Base-by-base conservation (phyloP, 2,797 vertebrate species). In the Uromys caudimaculatus region DNA sequence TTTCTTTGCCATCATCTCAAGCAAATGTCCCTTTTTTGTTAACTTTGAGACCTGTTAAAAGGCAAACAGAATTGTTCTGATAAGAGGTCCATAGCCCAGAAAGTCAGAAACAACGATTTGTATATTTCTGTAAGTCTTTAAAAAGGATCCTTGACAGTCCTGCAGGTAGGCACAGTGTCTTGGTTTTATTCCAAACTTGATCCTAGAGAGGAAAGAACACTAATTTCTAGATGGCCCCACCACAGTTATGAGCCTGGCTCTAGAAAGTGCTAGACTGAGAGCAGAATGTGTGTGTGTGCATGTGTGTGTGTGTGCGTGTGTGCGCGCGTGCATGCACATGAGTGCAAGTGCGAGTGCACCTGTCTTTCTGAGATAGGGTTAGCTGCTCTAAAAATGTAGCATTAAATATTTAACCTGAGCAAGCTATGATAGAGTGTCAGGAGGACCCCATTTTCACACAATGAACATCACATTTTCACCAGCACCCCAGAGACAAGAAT, bases 401-500 rank as follows among this genome's bases (percentile, higher is more conserved):
- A 85, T 83, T 94, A 94, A 76, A 83, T 95, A 88, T 73, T 90
- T 90, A 90, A 89, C 96, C 17, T 54, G 75, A 58, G n/a, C 14
- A 52, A 86, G 52, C 79, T 58, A 77, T 27, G 13, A 56, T 4
- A 92, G 67, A 76, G 24, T 60, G n/a, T 82, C 47, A 60, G 60
- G n/a, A 82, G 50, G 56, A 54, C 91, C 54, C 7, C 96, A 60
- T 29, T 93, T 98, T 97, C 90, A 92, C 96, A 94, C 1, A 64
- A 69, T 95, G 76, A 81, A 5, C 16, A 79, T 92, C 90, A 88
- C 21, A 94, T 96, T 97, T 97, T 91, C 94, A 93, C 64, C 8
- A 38, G 17, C 12, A 32, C 82, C 44, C 24, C 76, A 14, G 44
- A 95, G 69, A 91, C 23, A 89, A 96, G 71, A 97, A 93, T 75